Percentiles rank a stretch among this genome's conserved stretches.
Conservation (phyloP, 2,113 vertebrate genomes). For the Chiloscyllium plagiosum region DNA sequence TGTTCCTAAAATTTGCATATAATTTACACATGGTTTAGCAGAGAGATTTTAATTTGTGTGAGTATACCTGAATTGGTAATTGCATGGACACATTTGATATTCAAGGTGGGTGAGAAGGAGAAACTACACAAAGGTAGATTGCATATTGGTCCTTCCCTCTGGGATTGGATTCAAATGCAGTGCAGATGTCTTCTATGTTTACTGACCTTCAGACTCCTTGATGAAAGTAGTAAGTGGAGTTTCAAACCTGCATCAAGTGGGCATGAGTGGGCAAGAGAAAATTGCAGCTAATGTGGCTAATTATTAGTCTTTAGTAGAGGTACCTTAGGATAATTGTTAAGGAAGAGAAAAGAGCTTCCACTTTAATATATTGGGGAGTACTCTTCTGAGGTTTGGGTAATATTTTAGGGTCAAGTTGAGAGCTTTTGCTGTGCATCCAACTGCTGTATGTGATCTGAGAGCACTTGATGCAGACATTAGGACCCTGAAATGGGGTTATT, state of each 20-base stretch:
- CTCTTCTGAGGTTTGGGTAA: neutral
- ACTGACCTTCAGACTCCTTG: neutral
- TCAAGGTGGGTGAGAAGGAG: neutral
- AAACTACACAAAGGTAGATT: neutral
- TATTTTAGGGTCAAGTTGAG: neutral
- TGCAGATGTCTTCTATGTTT: neutral
- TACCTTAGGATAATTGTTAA: neutral
- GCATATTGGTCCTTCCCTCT: neutral
- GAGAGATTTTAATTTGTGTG: neutral
- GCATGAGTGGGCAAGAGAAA: neutral
- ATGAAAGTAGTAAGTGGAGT: neutral
- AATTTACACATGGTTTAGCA: neutral
- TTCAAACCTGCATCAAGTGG: neutral
- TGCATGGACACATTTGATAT: neutral
- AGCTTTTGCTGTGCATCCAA: neutral
- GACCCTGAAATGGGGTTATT: neutral
- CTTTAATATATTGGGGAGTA: neutral
- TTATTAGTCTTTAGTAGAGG: neutral
- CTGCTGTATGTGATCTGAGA: neutral
- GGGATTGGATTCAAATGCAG: neutral
- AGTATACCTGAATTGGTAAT: neutral
- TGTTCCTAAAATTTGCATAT: neutral
- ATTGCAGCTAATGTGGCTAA: neutral
- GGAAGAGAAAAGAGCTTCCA: neutral
- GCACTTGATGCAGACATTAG: neutral